These are phyloP conservation scores for Eolophus roseicapilla DNA, from an alignment of 2,113 vertebrate genomes.

Conservation along the genomic window DNA sequence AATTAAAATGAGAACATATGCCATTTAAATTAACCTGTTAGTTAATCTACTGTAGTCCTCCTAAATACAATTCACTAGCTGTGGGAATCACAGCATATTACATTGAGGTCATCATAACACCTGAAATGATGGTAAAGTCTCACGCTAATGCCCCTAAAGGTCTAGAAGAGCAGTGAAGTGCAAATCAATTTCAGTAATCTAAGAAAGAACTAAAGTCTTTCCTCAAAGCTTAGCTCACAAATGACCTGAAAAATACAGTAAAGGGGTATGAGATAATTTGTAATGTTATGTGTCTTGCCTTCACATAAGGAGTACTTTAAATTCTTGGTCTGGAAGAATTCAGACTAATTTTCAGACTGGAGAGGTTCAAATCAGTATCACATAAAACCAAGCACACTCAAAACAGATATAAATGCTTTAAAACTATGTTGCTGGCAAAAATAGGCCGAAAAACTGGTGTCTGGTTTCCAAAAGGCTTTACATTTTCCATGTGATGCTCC, in stretches of 20 bases:
- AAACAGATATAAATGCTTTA: neutral
- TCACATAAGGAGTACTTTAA: neutral
- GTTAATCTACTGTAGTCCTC: neutral
- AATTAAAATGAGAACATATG: neutral
- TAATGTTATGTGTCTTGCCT: neutral
- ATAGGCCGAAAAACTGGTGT: neutral
- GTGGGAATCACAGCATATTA: neutral
- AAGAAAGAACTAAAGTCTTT: neutral
- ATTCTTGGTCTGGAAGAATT: neutral
- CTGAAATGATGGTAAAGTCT: neutral
- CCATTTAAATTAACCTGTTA: conserved; percentile 26
- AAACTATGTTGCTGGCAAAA: neutral
- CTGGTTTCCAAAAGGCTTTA: neutral
- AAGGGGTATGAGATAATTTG: neutral
- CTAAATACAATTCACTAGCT: neutral
- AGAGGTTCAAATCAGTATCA: neutral
- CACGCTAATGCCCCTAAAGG: neutral
- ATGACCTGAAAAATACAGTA: neutral
- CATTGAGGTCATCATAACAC: neutral
- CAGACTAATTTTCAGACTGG: neutral
- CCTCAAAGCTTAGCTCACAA: neutral
- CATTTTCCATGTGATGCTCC: neutral
- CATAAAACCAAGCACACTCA: neutral
- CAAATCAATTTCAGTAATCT: neutral
- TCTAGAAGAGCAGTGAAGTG: neutral